A percentile compares a stretch with the other conserved stretches of the same genome.
Evolutionary conservation across 2,797 vertebrate species (phyloP).

Genomic region (Helicolenus hilgendorfi): DNA sequence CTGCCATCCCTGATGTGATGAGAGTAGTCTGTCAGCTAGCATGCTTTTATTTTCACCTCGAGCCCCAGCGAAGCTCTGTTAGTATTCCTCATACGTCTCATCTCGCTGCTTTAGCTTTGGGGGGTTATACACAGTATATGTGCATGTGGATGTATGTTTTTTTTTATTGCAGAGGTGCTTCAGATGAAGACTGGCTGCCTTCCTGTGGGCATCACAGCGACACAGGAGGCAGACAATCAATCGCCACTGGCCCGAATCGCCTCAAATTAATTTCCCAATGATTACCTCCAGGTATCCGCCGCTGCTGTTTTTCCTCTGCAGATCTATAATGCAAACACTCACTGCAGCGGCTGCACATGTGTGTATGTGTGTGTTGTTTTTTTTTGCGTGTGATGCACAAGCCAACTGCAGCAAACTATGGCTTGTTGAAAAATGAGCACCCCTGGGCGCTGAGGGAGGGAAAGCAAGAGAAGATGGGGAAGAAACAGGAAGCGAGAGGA

Average conservation of each 20-base stretch:
- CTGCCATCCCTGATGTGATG: constrained; percentile 29
- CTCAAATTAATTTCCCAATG: constrained; percentile 75
- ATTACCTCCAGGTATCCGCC: constrained; percentile 70
- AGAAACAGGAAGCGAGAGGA: constrained; percentile 26
- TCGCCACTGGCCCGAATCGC: constrained; percentile 49
- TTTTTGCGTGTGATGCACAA: neutral
- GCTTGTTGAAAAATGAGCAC: constrained; percentile 69
- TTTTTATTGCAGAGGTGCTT: constrained; percentile 43
- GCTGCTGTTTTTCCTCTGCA: constrained; percentile 52
- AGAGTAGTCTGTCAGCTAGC: constrained; percentile 38
- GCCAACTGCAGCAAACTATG: constrained; percentile 29
- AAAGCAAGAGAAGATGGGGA: constrained; percentile 22
- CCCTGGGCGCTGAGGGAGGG: constrained; percentile 43
- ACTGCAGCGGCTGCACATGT: neutral
- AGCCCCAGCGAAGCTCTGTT: constrained; percentile 22
- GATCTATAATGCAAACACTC: constrained; percentile 73
- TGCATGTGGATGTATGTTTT: constrained; percentile 16
- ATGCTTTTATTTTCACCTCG: constrained; percentile 38
- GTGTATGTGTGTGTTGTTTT: neutral
- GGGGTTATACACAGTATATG: neutral
- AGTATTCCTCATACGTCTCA: constrained; percentile 58
- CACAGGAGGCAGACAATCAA: constrained; percentile 70
- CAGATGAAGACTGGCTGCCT: constrained; percentile 35
- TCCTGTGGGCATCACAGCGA: constrained; percentile 48
- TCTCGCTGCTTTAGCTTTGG: constrained; percentile 32